phyloP scores from a whole-genome alignment of 2,113 vertebrate species.

The Cebus imitator region DNA sequence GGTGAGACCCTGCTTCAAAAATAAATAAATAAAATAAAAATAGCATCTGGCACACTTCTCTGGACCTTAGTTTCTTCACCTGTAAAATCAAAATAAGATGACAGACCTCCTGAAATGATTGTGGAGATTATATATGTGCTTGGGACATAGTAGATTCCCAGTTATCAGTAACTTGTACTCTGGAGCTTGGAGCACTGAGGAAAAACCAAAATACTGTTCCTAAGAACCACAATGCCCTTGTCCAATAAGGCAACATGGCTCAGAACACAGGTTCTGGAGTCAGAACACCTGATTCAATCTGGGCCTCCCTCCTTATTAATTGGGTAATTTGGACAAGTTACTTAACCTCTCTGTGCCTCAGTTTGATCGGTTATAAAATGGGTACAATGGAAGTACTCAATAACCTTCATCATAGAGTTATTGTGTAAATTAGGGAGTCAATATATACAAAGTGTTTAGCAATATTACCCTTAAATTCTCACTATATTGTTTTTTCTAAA shows the following conservation, averaged over 20 bases:
- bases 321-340: background rate
- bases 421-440: background rate
- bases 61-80: background rate
- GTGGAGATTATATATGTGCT: background rate
- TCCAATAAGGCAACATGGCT: background rate
- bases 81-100: background rate
- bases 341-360: background rate
- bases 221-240: background rate
- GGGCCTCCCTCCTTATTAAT: background rate
- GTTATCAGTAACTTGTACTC: background rate
- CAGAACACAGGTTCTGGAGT: background rate
- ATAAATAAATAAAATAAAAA: background rate
- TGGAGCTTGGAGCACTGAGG: background rate
- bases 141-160: background rate
- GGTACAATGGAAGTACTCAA: background rate
- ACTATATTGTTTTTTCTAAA: background rate
- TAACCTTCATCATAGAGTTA: background rate
- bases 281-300: background rate
- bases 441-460: background rate
- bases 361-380: background rate
- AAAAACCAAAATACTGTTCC: background rate
- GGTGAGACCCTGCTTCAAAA: too few species aligned
- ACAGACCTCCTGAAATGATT: background rate
- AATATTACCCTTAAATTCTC: background rate
- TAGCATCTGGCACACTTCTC: background rate